Percentiles rank a stretch among this genome's conserved stretches.
These are phyloP conservation scores for Montipora capitata DNA, from an alignment of 92 coral and sea anemone species.

Conservation along the genomic window DNA sequence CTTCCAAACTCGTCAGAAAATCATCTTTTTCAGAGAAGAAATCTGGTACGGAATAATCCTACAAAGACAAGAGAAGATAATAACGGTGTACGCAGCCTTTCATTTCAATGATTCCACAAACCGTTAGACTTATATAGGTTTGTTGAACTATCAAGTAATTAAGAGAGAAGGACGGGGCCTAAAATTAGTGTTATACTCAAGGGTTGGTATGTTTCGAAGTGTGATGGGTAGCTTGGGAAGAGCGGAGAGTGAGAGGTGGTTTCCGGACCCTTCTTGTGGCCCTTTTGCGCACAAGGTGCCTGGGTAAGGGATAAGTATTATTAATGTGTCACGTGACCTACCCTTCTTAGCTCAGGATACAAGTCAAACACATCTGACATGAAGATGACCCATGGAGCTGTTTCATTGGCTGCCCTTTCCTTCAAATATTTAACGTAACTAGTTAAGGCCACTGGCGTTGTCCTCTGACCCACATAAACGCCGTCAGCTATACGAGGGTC, in stretches of 20 bases:
- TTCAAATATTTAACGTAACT: conserved; percentile 71
- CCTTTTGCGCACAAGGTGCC: too few species aligned
- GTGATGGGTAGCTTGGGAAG: too few species aligned
- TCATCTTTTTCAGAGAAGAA: conserved; percentile 84
- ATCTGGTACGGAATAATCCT: conserved; percentile 89
- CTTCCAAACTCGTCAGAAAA: conserved; percentile 77
- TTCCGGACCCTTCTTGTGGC: too few species aligned
- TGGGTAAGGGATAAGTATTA: too few species aligned
- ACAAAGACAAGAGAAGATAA: background rate
- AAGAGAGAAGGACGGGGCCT: too few species aligned
- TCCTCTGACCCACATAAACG: conserved; percentile 78
- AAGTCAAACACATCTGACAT: conserved; percentile 90
- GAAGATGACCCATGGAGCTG: conserved; percentile 85
- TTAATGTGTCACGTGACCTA: background rate
- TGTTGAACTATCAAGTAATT: too few species aligned
- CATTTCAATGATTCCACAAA: too few species aligned
- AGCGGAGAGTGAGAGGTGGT: too few species aligned
- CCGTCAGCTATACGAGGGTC: conserved; percentile 84
- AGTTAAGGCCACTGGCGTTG: conserved; percentile 65
- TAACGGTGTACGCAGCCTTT: background rate
- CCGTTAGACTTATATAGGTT: too few species aligned
- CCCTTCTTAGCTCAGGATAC: conserved; percentile 81
- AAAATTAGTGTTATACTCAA: too few species aligned
- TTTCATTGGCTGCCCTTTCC: conserved; percentile 73
- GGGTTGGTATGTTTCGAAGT: too few species aligned